Percentiles rank a stretch among this genome's conserved stretches.
Evolutionary conservation across 2,888 invertebrate species (phyloP).

Genomic region (Dryomyza anilis): DNA sequence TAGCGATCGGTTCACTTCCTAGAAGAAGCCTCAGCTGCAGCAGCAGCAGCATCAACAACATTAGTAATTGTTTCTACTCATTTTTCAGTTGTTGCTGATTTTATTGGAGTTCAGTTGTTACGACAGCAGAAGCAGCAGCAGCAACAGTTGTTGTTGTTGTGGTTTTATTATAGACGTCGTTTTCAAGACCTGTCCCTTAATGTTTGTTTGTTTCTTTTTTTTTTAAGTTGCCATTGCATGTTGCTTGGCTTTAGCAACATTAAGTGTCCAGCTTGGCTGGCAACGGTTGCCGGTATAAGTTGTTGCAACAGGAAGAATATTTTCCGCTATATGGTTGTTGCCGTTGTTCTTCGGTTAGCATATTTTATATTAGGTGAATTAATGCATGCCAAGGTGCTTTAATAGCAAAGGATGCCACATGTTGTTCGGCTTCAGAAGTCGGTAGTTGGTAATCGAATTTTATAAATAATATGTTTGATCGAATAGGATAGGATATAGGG

Average conservation of each 20-base stretch:
- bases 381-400: constrained; percentile 24
- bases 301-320: constrained; percentile 40
- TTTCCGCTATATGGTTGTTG: constrained; percentile 36
- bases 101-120: constrained; percentile 38
- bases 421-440: no score
- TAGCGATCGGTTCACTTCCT: constrained; percentile 53
- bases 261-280: constrained; percentile 10
- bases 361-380: constrained; percentile 34
- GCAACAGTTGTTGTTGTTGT: constrained; percentile 26
- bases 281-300: constrained; percentile 35
- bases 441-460: no score
- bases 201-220: constrained; percentile 17
- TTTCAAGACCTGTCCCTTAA: constrained; percentile 24
- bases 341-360: constrained; percentile 26
- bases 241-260: neutral
- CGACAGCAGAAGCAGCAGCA: constrained; percentile 3
- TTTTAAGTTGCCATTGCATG: neutral
- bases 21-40: constrained; percentile 37
- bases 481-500: no score
- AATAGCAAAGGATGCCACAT: neutral
- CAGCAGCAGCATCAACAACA: constrained; percentile 22
- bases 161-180: neutral
- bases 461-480: no score
- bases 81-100: constrained; percentile 20
- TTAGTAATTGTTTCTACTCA: constrained; percentile 45